phyloP scores from a whole-genome alignment of 2,797 vertebrate genomes.

The Ctenosaura bakeri region DNA sequence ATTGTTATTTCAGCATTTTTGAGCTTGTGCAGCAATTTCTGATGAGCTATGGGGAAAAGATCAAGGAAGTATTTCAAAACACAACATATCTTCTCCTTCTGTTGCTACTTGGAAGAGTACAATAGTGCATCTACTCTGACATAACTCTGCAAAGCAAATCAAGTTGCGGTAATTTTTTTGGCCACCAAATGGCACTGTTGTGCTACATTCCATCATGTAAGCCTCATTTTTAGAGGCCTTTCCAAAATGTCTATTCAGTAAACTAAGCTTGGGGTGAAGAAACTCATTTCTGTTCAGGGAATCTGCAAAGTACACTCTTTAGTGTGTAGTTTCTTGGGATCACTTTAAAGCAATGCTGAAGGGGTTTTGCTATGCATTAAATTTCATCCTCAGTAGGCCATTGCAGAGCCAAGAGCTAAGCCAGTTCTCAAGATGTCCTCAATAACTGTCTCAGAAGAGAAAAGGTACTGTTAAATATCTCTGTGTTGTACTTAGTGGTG shows the following conservation, averaged over 20 bases:
- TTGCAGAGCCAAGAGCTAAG: background rate
- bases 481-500: background rate
- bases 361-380: background rate
- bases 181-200: conserved; percentile 21
- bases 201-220: conserved; percentile 14
- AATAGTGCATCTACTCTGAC: background rate
- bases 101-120: background rate
- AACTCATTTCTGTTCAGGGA: background rate
- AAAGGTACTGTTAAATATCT: background rate
- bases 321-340: background rate
- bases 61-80: background rate
- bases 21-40: background rate
- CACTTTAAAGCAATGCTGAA: conserved; percentile 15
- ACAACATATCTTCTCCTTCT: background rate
- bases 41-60: background rate
- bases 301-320: background rate
- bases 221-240: background rate
- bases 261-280: background rate
- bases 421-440: background rate
- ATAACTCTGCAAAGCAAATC: background rate
- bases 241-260: background rate
- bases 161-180: background rate
- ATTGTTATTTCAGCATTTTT: background rate
- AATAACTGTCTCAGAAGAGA: background rate
- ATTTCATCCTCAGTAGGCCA: background rate